Base-by-base conservation (phyloP, 2,888 invertebrate species). In the Gnatocerus cornutus region DNA sequence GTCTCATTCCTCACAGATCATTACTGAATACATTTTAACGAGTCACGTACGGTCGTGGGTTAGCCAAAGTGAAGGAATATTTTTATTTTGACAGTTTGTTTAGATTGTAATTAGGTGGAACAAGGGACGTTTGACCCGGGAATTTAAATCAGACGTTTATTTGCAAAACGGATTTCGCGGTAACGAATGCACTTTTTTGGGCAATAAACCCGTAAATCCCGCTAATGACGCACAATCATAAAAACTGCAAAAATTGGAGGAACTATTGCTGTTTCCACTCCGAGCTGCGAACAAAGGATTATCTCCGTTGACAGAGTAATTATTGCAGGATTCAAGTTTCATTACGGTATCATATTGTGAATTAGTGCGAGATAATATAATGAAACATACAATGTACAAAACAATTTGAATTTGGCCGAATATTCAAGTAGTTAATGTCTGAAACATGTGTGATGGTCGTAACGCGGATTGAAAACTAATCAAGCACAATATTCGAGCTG, bases 1-100 rank as follows among this genome's bases (percentile, higher is more conserved):
- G 45, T 13, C 59, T 59, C 59, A 50, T 62, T 50, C 37, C 62
- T 62, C 62, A 62, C 62, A 62, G 62, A 48, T 62, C 62, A 50
- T 62, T 62, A 46, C 29, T 30, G 46, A 30, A 10, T 46, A 50
- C 39, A 50, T 62, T 62, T 61, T 62, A 62, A 62, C 62, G 62
- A 62, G 62, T 62, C 62, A 62, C 50, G 62, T 48, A 45, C 43
- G 39, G 13, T 50, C 10, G 16, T 16, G 62, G 50, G 48, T 62
- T 50, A 48, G 12, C 33, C 9, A 12, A 41, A 8, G 12, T 30
- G n/a, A 30, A 6, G 43, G 46, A 16, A 39, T 62, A 39, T 62
- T 62, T 48, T 62, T 62, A 48, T 48, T 62, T 62, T 50, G 62
- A 13, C 46, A 5, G 39, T 48, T 62, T 62, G 50, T 46, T 61